These are phyloP conservation scores for Neoniphon sammara DNA, from an alignment of 2,797 vertebrate genomes.

Conservation along the genomic window DNA sequence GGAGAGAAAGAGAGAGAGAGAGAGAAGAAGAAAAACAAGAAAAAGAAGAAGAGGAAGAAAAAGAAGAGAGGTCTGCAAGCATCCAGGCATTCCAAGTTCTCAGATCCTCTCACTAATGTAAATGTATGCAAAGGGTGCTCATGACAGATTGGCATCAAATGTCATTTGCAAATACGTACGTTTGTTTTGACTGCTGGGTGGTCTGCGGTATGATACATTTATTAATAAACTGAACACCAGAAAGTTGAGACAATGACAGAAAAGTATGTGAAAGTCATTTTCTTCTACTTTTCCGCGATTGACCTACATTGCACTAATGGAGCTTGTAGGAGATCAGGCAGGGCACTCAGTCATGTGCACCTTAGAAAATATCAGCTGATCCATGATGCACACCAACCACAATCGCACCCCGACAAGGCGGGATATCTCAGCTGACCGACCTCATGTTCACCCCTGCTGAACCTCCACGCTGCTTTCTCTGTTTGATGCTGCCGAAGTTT, in stretches of 20 bases:
- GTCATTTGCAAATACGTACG: neutral
- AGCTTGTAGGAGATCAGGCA: slow-evolving; percentile 9
- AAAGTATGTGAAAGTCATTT: neutral
- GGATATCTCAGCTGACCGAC: slow-evolving; percentile 11
- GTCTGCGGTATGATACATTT: neutral
- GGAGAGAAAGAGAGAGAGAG: no score
- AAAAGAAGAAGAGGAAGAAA: neutral
- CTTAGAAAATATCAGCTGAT: slow-evolving; percentile 15
- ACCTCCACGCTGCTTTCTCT: slow-evolving; percentile 11
- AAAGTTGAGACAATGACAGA: no score
- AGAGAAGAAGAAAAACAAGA: no score
- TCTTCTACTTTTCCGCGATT: neutral
- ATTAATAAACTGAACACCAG: neutral
- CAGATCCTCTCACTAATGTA: neutral
- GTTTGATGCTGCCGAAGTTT: slow-evolving; percentile 1
- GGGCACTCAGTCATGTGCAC: neutral
- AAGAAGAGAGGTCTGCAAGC: neutral
- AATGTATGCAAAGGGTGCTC: neutral
- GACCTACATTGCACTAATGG: slow-evolving; percentile 11
- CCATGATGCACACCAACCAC: slow-evolving; percentile 1
- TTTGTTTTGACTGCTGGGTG: neutral
- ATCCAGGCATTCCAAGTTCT: no score
- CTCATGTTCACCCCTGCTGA: slow-evolving; percentile 8
- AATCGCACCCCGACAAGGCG: neutral
- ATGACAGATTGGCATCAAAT: neutral